phyloP scores from a whole-genome alignment of 2,113 vertebrate genomes.

The Clarias gariepinus region DNA sequence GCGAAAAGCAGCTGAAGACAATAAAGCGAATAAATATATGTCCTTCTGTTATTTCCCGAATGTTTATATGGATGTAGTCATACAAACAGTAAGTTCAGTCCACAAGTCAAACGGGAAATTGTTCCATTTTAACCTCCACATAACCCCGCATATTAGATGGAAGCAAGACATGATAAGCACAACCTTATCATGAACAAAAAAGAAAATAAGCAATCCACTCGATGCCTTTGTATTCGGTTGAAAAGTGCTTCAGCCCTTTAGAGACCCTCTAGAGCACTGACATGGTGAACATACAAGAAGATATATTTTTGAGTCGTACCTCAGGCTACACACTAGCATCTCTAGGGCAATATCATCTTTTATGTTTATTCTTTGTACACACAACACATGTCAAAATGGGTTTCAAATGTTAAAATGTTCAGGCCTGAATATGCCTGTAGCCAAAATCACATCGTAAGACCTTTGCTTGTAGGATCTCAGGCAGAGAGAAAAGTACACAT shows the following conservation, averaged over 20 bases:
- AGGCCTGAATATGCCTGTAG: constrained; percentile 52
- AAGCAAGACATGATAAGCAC: not conserved
- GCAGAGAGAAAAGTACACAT: constrained; percentile 52
- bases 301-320: not conserved
- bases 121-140: not conserved
- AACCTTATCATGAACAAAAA: not conserved
- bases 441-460: constrained; percentile 54
- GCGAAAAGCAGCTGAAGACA: not conserved
- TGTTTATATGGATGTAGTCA: not conserved
- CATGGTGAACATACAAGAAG: not conserved
- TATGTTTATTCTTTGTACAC: constrained; percentile 30
- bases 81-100: not conserved
- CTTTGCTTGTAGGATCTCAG: constrained; percentile 56
- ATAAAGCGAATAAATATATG: not conserved
- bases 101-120: not conserved
- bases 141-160: not conserved
- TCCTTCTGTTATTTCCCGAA: not conserved
- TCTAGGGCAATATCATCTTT: constrained; percentile 21
- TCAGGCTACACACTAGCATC: constrained; percentile 12
- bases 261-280: constrained; percentile 7
- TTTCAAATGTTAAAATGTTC: constrained; percentile 58
- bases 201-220: not conserved
- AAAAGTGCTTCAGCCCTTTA: constrained; percentile 13
- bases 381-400: constrained; percentile 49
- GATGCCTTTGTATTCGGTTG: not conserved